These are phyloP conservation scores for Eledona agricola DNA, from an alignment of 2,888 invertebrate genomes.

Conservation along the genomic window DNA sequence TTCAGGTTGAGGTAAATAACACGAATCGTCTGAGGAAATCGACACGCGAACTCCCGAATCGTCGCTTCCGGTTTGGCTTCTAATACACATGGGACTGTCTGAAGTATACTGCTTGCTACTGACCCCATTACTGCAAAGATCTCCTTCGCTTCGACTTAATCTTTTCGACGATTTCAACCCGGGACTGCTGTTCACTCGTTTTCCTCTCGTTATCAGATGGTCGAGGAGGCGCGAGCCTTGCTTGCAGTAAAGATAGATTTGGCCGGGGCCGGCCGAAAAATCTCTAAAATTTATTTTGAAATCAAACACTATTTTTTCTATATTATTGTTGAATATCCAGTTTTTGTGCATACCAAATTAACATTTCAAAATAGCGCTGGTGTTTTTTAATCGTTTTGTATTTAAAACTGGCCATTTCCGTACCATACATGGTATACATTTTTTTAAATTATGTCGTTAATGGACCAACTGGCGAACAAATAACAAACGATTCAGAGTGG, in stretches of 20 bases:
- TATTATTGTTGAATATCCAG: no score
- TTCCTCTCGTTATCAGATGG: conserved; percentile 62
- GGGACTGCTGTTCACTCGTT: conserved; percentile 53
- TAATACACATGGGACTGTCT: conserved; percentile 54
- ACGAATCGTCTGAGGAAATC: conserved; percentile 58
- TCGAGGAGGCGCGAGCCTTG: conserved; percentile 62
- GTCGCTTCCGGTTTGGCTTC: conserved; percentile 56
- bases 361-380: no score
- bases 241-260: conserved; percentile 64
- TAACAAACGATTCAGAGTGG: no score
- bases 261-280: conserved; percentile 66
- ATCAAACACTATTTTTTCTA: no score
- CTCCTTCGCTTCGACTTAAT: conserved; percentile 66
- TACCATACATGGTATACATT: no score
- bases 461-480: no score
- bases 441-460: no score
- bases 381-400: no score
- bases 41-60: conserved; percentile 60
- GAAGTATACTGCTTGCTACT: conserved; percentile 43
- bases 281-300: no score
- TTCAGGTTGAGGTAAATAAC: conserved; percentile 53
- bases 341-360: no score
- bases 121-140: conserved; percentile 55
- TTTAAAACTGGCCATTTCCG: no score
- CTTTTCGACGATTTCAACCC: conserved; percentile 51